phyloP scores from a whole-genome alignment of 2,797 vertebrate genomes.

The Florisuga fusca region DNA sequence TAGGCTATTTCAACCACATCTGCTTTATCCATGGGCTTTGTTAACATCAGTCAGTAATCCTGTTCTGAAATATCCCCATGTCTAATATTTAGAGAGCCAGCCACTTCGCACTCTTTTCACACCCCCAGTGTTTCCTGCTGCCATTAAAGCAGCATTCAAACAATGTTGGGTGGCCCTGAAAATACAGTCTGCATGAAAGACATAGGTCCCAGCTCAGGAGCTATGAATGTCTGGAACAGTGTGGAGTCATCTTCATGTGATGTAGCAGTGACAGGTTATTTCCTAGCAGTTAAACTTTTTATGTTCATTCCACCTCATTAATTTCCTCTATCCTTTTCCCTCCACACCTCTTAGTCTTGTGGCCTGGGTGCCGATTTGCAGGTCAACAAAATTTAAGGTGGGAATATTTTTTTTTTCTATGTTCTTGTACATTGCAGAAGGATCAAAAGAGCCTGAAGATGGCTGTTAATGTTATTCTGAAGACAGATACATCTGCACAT shows the following conservation, averaged over 20 bases:
- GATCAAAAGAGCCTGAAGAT: neutral
- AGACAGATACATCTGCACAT: neutral
- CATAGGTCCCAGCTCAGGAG: neutral
- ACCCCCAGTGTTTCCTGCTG: neutral
- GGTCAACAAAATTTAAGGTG: neutral
- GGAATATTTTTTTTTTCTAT: neutral
- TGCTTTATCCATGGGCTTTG: slow-evolving; percentile 1
- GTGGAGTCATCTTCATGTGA: neutral
- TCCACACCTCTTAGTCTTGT: neutral
- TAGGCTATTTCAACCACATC: slow-evolving; percentile 16
- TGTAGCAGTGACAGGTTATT: neutral
- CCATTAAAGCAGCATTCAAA: neutral
- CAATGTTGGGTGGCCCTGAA: neutral
- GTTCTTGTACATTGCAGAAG: neutral
- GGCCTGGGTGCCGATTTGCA: neutral
- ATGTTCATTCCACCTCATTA: neutral
- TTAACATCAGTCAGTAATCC: slow-evolving; percentile 11
- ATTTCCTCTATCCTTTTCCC: neutral
- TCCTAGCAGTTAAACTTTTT: neutral
- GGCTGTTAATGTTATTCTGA: neutral
- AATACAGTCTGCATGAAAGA: neutral
- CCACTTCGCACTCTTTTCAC: neutral
- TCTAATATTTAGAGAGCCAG: neutral
- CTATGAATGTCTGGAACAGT: neutral
- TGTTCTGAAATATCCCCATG: slow-evolving; percentile 6